phyloP scores from a whole-genome alignment of 2,113 vertebrate species.

The Tachycineta bicolor region DNA sequence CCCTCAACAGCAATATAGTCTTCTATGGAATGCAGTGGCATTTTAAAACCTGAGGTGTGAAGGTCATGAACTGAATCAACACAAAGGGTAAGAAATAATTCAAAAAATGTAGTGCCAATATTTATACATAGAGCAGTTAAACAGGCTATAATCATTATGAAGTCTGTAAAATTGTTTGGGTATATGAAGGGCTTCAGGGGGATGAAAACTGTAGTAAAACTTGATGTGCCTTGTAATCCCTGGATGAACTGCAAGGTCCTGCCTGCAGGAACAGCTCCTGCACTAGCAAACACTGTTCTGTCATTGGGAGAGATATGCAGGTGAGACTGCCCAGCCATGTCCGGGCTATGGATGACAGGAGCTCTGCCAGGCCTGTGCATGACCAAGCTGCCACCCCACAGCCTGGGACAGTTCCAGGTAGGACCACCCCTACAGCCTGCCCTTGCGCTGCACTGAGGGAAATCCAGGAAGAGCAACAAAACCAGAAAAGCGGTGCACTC shows the following conservation, averaged over 20 bases:
- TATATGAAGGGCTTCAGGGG: not conserved
- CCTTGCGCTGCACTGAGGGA: not conserved
- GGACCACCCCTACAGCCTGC: not conserved
- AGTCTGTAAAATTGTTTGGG: not conserved
- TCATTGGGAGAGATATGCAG: not conserved
- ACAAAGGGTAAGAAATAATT: not conserved
- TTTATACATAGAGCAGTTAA: not conserved
- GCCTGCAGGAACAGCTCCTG: not conserved
- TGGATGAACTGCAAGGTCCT: not conserved
- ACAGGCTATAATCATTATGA: not conserved
- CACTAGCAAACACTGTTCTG: fast-evolving
- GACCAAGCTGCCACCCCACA: fast-evolving
- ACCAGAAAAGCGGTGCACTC: not conserved
- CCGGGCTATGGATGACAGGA: not conserved
- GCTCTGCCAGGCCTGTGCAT: not conserved
- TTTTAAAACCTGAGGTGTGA: not conserved
- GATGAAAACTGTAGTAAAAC: not conserved
- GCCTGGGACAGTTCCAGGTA: not conserved
- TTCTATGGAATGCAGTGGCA: not conserved
- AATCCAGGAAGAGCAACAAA: not conserved
- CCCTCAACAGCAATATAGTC: not conserved
- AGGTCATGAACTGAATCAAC: constrained; percentile 4
- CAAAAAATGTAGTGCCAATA: not conserved
- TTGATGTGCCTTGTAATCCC: not conserved
- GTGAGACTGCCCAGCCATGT: fast-evolving